A percentile compares a stretch with the other conserved stretches of the same genome.
Conservation (phyloP, 2,888 invertebrate species). For the Stenolophus ochropezus region DNA sequence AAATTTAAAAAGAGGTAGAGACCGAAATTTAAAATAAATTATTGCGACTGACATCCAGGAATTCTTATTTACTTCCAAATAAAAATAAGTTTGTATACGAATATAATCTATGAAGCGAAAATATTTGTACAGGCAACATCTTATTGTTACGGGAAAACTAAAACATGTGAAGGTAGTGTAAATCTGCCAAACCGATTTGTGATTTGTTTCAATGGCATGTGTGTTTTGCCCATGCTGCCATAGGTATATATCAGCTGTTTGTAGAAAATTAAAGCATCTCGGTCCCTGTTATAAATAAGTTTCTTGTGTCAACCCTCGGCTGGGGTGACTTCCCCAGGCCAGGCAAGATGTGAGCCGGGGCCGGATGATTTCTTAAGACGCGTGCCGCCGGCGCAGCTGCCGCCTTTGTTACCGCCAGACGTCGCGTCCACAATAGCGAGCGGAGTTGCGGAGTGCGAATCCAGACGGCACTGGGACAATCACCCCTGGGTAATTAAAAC, state of each 20-base stretch:
- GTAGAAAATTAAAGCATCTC: neutral
- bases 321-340: slow-evolving; percentile 39
- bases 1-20: too few species aligned
- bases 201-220: too few species aligned
- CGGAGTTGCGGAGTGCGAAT: slow-evolving; percentile 36
- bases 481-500: slow-evolving; percentile 28
- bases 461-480: slow-evolving; percentile 17
- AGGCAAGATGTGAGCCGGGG: slow-evolving; percentile 51
- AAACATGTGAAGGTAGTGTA: too few species aligned
- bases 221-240: too few species aligned
- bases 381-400: slow-evolving; percentile 50
- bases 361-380: slow-evolving; percentile 55
- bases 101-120: too few species aligned
- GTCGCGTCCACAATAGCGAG: slow-evolving; percentile 48
- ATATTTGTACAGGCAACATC: too few species aligned
- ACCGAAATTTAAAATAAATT: too few species aligned
- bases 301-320: neutral
- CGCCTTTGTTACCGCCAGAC: slow-evolving; percentile 51
- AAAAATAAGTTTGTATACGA: too few species aligned
- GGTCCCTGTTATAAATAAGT: neutral
- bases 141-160: too few species aligned
- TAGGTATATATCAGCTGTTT: neutral
- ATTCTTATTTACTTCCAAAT: too few species aligned
- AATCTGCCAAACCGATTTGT: too few species aligned
- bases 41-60: too few species aligned